Evolutionary conservation across 2,113 vertebrate genomes (phyloP).

Genomic region (Albula glossodonta): DNA sequence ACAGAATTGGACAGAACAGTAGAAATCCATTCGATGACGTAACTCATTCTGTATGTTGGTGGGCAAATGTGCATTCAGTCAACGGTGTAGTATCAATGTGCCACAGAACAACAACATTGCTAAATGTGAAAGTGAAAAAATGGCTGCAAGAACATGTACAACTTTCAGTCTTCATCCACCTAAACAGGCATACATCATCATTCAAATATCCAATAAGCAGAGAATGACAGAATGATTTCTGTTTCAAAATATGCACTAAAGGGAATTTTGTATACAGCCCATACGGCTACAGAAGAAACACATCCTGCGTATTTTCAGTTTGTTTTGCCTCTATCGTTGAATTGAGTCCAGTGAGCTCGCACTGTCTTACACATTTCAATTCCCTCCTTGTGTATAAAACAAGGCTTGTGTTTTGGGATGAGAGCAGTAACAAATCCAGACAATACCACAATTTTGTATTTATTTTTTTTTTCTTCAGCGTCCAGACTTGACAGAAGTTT

Average conservation of each 20-base stretch:
- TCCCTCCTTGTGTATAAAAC: conserved; percentile 9
- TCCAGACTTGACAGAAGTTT: neutral
- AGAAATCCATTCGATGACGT: conserved; percentile 58
- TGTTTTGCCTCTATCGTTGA: neutral
- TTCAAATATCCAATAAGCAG: neutral
- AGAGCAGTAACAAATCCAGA: neutral
- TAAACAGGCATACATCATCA: neutral
- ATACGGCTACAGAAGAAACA: neutral
- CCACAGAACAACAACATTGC: neutral
- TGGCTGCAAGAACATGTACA: neutral
- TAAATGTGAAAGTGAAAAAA: neutral
- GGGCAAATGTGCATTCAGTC: conserved; percentile 31
- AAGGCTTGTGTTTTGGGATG: neutral
- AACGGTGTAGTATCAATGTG: neutral
- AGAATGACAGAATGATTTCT: neutral
- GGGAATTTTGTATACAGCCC: neutral
- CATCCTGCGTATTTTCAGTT: neutral
- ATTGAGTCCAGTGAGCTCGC: neutral
- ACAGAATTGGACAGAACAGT: conserved; percentile 63
- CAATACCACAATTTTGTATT: neutral
- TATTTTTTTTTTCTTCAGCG: too few relatives aligned
- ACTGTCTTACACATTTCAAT: neutral
- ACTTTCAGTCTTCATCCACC: neutral
- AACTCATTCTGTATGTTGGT: conserved; percentile 71
- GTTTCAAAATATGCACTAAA: neutral